Evolutionary conservation across 1,140 invertebrate genomes (phyloP).

Genomic region (Aporrectodea caliginosa): DNA sequence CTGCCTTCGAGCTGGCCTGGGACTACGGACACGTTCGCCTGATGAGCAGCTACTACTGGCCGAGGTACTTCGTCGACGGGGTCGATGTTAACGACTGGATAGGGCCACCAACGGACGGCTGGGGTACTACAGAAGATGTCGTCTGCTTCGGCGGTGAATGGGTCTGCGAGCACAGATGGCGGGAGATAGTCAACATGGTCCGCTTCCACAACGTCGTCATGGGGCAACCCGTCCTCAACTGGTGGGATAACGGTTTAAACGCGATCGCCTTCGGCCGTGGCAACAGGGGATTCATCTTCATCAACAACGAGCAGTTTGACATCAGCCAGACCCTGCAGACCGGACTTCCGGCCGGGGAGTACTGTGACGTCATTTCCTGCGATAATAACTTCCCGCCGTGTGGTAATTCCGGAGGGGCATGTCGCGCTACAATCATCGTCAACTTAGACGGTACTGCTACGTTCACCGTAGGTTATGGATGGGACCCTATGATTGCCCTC

Average conservation of each 20-base stretch:
- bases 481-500: not conserved
- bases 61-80: slow-evolving; percentile 39
- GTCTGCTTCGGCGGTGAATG: slow-evolving; percentile 68
- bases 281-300: slow-evolving; percentile 45
- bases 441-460: not conserved
- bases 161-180: slow-evolving; percentile 80
- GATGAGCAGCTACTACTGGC: slow-evolving; percentile 70
- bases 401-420: not conserved
- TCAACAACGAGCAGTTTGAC: slow-evolving; percentile 41
- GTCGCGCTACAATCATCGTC: not conserved
- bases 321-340: slow-evolving; percentile 18
- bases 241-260: slow-evolving; percentile 23
- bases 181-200: slow-evolving; percentile 74
- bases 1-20: slow-evolving; percentile 74
- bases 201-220: slow-evolving; percentile 60
- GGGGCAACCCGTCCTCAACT: slow-evolving; percentile 33
- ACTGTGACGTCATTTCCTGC: slow-evolving; percentile 28
- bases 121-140: slow-evolving; percentile 63
- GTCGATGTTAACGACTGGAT: slow-evolving; percentile 31
- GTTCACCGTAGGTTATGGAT: not conserved
- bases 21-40: slow-evolving; percentile 68
- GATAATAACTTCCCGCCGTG: not conserved
- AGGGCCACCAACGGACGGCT: slow-evolving; percentile 54
- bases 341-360: slow-evolving; percentile 28
- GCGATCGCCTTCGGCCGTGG: slow-evolving; percentile 21